Base-by-base conservation (phyloP, 2,797 vertebrate genomes). In the Anabacerthia variegaticeps region DNA sequence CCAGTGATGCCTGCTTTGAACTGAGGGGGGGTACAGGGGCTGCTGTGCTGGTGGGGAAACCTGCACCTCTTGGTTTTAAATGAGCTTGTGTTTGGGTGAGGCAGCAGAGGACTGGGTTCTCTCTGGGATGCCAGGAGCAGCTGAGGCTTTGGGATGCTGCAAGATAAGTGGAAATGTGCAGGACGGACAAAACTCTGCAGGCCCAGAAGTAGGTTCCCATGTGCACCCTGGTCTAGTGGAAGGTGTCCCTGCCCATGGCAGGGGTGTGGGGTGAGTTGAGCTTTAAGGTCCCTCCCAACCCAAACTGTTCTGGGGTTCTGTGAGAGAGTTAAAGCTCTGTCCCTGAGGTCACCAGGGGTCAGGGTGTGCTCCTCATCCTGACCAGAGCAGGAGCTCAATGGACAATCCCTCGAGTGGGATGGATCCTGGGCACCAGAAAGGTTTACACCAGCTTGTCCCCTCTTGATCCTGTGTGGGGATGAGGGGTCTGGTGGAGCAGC, bases 401-500 rank as follows among this genome's bases (percentile, higher is more conserved):
- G 51, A 18, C 65, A 49, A 0, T 27, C 37, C 69, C 23, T 34
- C 0, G 1, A 24, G 39, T 5, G 17, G 0, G 2, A 3, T 43
- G 76, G 23, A 43, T 88, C 22, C n/a, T 30, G 59, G 48, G 27
- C 49, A 41, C 56, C 10, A 16, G 44, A 24, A 48, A 11, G 44
- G 5, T 32, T 71, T n/a, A 0, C 18, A 19, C 4, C 9, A 3
- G 26, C n/a, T 49, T 56, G 10, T 85, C 79, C 37, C 20, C 22
- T 37, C 37, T 72, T 1, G 0, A 0, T 78, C 51, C 37, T 81
- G 66, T 15, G 0, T 22, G 61, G 26, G 26, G 6, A 13, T 37
- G 34, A 26, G 36, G 41, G 51, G 1, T 69, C 19, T 30, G 12
- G n/a, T 24, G 37, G 71, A 56, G 36, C 78, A 51, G 61, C 56